A percentile compares a stretch with the other conserved stretches of the same genome.
phyloP scores from a whole-genome alignment of 2,797 vertebrate species.

The Nannoperca australis region DNA sequence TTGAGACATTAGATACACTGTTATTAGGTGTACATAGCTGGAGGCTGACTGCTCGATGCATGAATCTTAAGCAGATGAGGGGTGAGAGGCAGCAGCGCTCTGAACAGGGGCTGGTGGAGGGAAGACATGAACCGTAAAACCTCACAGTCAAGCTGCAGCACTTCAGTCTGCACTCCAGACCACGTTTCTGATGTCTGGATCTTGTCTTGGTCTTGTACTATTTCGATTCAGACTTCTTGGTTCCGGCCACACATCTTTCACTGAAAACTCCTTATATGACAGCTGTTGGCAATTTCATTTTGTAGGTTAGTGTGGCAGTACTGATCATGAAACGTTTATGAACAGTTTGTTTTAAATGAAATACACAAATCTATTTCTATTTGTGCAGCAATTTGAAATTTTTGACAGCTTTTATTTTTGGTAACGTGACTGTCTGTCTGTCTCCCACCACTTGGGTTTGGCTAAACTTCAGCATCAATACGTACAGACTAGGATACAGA shows the following conservation, averaged over 20 bases:
- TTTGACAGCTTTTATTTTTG: neutral
- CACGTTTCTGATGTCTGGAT: constrained; percentile 10
- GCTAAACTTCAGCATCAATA: neutral
- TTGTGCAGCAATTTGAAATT: neutral
- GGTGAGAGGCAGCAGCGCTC: constrained; percentile 31
- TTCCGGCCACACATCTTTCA: neutral
- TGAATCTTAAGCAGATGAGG: constrained; percentile 64
- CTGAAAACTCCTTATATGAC: neutral
- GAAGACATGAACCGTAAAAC: constrained; percentile 8
- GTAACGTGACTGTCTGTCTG: neutral
- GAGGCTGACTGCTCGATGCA: constrained; percentile 49
- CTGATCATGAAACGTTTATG: neutral
- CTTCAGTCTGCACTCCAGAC: neutral
- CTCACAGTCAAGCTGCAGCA: constrained; percentile 1
- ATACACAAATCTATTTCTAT: neutral
- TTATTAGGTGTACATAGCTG: constrained; percentile 62
- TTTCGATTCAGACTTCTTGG: constrained; percentile 12
- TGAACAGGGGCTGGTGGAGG: constrained; percentile 12
- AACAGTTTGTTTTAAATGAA: neutral
- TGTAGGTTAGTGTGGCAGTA: neutral
- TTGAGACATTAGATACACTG: constrained; percentile 70
- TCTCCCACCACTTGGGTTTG: neutral
- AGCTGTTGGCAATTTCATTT: neutral
- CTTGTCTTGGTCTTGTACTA: constrained; percentile 17
- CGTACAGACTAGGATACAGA: neutral